phyloP scores from a whole-genome alignment of 2,797 vertebrate genomes.

The Tangara arthus region DNA sequence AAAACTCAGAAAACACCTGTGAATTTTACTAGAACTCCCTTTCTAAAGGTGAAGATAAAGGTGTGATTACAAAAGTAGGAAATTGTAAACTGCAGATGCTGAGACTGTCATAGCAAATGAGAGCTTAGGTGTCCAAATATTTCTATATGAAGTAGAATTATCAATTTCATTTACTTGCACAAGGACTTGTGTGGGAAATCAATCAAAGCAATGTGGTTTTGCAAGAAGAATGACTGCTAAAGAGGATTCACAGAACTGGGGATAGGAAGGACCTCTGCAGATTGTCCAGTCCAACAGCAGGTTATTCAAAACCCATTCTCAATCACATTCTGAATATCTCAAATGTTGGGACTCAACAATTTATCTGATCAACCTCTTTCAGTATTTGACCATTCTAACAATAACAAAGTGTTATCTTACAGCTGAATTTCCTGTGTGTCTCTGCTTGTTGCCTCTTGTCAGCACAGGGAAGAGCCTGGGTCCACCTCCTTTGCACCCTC shows the following conservation, averaged over 20 bases:
- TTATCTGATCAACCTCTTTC: background rate
- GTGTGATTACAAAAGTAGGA: background rate
- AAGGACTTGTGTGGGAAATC: background rate
- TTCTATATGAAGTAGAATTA: background rate
- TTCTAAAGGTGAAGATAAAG: background rate
- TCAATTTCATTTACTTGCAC: accelerated
- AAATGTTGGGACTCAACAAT: background rate
- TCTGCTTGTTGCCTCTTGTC: background rate
- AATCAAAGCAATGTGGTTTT: background rate
- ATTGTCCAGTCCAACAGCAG: background rate
- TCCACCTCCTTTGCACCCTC: background rate
- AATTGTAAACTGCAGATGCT: background rate
- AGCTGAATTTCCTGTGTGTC: background rate
- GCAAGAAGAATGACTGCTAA: background rate
- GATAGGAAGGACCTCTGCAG: background rate
- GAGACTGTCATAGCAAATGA: background rate
- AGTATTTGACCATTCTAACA: background rate
- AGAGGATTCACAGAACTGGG: background rate
- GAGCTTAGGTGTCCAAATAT: background rate
- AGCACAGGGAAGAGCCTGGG: background rate
- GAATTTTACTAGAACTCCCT: background rate
- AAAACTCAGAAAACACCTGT: background rate
- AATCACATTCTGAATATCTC: background rate
- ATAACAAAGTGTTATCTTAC: background rate
- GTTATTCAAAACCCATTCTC: background rate